Base-by-base conservation (phyloP, 2,888 invertebrate species). In the Molanna angustata region DNA sequence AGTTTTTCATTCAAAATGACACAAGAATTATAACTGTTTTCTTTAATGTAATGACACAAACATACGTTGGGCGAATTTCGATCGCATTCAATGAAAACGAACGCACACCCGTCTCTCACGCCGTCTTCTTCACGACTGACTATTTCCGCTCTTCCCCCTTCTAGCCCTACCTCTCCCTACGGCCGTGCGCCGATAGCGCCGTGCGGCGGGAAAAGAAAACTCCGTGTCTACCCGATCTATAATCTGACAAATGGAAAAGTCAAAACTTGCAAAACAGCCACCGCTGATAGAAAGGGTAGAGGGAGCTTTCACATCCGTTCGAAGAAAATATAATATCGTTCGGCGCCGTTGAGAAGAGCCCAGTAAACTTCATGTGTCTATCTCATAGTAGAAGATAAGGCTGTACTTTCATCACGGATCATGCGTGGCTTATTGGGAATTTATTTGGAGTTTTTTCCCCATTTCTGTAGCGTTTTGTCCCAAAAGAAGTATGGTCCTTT, bases 401-500 rank as follows among this genome's bases (percentile, higher is more conserved):
- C 35, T 46, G 40, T 47, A 52, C 52, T 47, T 52, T 52, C 52
- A 52, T 52, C 52, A 47, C 52, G 48, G 52, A 47, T 52, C 52
- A 52, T 52, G 52, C 52, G 52, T 52, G 52, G 52, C 52, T 52
- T 52, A 52, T 52, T 48, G 52, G 48, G 52, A 52, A 52, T 52
- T 52, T 52, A 52, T 52, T 52, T 52, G 47, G 47, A 52, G 37
- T 47, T 52, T 52, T 52, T 50, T 50, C 16, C 35, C 43, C 46
- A 46, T 48, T 52, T 52, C 37, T 48, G 48, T 52, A 52, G 48
- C 52, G 52, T 52, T 52, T 52, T 52, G 52, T 52, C 48, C 52
- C 32, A 48, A 21, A 52, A 52, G 52, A 52, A 52, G 52, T 48
- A 52, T 32, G 52, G 48, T 31, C 21, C 22, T 48, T 31, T 43